These are phyloP conservation scores for Bombus consobrinus DNA, from an alignment of 1,140 invertebrate species.

Conservation along the genomic window DNA sequence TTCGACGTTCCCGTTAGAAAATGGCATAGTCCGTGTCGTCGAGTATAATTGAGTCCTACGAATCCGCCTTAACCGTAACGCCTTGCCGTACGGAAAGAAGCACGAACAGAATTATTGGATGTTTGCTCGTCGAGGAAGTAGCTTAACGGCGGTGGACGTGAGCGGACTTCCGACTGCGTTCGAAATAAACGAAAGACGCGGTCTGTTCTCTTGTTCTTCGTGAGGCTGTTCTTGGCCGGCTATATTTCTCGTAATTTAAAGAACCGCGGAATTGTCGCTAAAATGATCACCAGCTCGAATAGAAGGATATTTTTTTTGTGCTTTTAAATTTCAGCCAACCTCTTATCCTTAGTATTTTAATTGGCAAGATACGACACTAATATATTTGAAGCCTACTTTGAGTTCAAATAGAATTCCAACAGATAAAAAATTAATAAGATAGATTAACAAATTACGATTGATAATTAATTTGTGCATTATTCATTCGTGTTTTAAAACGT, in stretches of 20 bases:
- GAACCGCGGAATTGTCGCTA: conserved; percentile 38
- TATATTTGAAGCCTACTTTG: background rate
- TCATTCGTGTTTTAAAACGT: too few relatives aligned
- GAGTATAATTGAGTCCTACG: conserved; percentile 53
- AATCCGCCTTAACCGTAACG: conserved; percentile 59
- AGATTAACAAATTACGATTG: too few relatives aligned
- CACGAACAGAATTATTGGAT: conserved; percentile 68
- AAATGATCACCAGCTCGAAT: conserved; percentile 30
- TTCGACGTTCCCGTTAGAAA: conserved; percentile 27
- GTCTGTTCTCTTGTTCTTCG: conserved; percentile 32
- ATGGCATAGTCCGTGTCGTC: conserved; percentile 16
- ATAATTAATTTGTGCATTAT: too few relatives aligned
- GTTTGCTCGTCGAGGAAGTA: conserved; percentile 67
- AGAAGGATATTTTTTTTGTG: background rate
- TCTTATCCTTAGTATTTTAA: background rate
- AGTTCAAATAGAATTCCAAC: background rate
- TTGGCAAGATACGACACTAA: background rate
- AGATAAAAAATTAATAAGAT: background rate
- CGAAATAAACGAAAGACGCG: conserved; percentile 56
- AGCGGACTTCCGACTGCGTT: conserved; percentile 58
- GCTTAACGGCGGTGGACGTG: conserved; percentile 67
- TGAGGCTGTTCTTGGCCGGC: background rate
- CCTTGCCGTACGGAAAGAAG: conserved; percentile 55
- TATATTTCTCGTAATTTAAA: conserved; percentile 55
- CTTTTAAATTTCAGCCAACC: background rate